Evolutionary conservation across 2,888 invertebrate species (phyloP), one percentile per base, ranked within the genome.

Genomic region (Stegophylla sp.): DNA sequence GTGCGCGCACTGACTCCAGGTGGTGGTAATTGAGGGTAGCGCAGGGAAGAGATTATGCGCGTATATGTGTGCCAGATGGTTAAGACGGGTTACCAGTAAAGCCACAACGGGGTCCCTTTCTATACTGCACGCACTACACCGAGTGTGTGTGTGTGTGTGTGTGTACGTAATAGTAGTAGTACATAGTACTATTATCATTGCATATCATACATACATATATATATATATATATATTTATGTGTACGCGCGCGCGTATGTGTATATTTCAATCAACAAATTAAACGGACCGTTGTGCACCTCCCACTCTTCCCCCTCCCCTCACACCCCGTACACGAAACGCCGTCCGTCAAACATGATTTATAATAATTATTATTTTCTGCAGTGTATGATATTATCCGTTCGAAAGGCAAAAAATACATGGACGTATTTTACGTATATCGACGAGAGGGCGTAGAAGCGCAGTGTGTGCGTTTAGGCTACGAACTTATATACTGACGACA

Each of bases 251-350:
- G 41, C n/a, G 23, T 51, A 20, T 41, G 48, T 77, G 41, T 77
- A 61, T 71, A 61, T 79, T 79, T 79, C 79, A 79, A 79, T 79
- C 79, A 79, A 79, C 79, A 79, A 79, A 79, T 79, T 79, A 79
- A 79, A 79, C 79, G 79, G 61, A 41, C 12, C 23, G 73, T 23
- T 48, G 51, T 51, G 26, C 63, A n/a, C 48, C 74, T 56, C 28
- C 48, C 63, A 13, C n/a, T 26, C 28, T 43, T 73, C 28, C 10
- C 2, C 20, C n/a, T n/a, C n/a, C n/a, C n/a, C n/a, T n/a, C n/a
- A n/a, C n/a, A n/a, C n/a, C n/a, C n/a, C n/a, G n/a, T n/a, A n/a
- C n/a, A n/a, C 1, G 61, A 75, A 28, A n/a, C 17, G 41, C 63
- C 34, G 74, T 64, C 51, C 74, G 74, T 63, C 74, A 51, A 75